Base-by-base conservation (phyloP, 2,888 invertebrate species). In the Tetragonula carbonaria region DNA sequence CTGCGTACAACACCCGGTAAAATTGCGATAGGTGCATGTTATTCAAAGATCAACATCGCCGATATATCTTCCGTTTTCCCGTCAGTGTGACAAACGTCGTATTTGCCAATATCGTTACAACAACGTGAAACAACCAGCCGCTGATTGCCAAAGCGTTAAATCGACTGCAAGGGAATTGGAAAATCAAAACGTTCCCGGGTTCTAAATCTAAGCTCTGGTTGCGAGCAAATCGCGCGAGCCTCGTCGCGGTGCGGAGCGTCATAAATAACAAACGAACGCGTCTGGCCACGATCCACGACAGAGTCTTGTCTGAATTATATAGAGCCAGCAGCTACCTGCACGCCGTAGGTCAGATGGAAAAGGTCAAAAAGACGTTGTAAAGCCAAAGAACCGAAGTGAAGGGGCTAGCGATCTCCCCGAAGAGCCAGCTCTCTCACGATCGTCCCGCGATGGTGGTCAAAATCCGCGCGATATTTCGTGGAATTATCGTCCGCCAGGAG, bases 401-500 rank as follows among this genome's bases (percentile, higher is more conserved):
- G 59, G 38, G 50, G 6, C 28, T 21, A 75, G 74, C 50, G 72
- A 80, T 51, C 75, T 55, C 80, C 5, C 5, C 23, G 28, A 65
- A 72, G 59, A 33, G n/a, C 11, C 50, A 57, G 33, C 18, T 28
- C 53, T 66, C 71, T 71, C 78, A 72, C 83, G 74, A 68, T 82
- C 59, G 74, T 68, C 67, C 59, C 62, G 28, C 84, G 33, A 84
- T 75, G 75, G 83, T 75, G 45, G 21, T 62, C 63, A 63, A 75
- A 79, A 78, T 84, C 72, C 83, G 78, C 70, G 18, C 74, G 33
- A 79, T 74, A 75, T 82, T 82, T 71, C 77, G 65, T 81, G 78
- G 71, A 88, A 82, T 88, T 88, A 88, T 80, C 74, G 74, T 72
- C 71, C 66, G 68, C 67, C 63, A 28, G 21, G 71, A 65, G 80